Base-by-base conservation (phyloP, 2,113 vertebrate genomes). In the Otocyon megalotis region DNA sequence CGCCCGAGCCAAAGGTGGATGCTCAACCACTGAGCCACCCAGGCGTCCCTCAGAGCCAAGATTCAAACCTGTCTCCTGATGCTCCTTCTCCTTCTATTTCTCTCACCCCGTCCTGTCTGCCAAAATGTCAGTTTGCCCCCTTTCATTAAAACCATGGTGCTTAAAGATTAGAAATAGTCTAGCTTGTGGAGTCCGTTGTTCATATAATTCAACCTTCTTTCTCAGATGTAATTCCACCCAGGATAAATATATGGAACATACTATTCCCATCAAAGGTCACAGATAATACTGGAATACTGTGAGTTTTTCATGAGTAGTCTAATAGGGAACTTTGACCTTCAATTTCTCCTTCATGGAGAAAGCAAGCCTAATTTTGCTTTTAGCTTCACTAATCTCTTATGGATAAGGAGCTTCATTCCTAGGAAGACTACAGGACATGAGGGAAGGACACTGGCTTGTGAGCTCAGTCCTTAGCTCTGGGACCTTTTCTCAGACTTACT, bases 401-500 rank as follows among this genome's bases (percentile, higher is more conserved):
- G 12, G 15, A 5, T 79, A 65, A 30, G 17, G 6, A 65, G 48
- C 26, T 43, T n/a, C 43, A 24, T 50, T 76, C 37, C 19, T 20
- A 43, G 43, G 43, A 50, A 69, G 32, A 14, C 20, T 37, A 0
- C 0, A 1, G 32, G 35, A 3, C 24, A 2, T 67, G 9, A 26
- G 13, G 4, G 13, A 30, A 48, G 14, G 43, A 14, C 53, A 12
- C 26, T 22, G 37, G 74, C 69, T 87, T 14, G 0, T 4, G 28
- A 35, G 8, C 24, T 13, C 28, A n/a, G 35, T 13, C 16, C 8
- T 83, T 12, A 12, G 5, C 22, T 60, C 10, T 22, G 37, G 19
- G 24, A 43, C 22, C 32, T 9, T 8, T 11, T 81, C 8, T 43
- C 28, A 17, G 83, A 0, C 2, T 15, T 35, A 3, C 37, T 15